Evolutionary conservation across 2,113 vertebrate genomes (phyloP).

Genomic region (Eleginops maclovinus): DNA sequence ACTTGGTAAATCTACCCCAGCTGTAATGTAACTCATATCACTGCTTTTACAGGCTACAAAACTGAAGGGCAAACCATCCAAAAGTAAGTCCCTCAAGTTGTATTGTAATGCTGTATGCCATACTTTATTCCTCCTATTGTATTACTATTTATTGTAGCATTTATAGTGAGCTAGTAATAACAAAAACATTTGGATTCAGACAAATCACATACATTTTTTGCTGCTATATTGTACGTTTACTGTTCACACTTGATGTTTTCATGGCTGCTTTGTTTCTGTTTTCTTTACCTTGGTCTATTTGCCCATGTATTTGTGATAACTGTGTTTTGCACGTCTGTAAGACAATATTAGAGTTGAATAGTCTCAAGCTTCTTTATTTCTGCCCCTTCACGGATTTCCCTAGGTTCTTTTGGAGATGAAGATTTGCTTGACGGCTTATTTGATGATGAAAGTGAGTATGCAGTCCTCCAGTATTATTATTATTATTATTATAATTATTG

Average conservation of each 20-base stretch:
- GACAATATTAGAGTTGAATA: background rate
- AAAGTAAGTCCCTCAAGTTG: slow-evolving; percentile 76
- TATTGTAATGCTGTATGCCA: background rate
- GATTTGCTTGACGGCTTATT: slow-evolving; percentile 85
- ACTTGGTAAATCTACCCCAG: background rate
- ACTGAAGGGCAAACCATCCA: slow-evolving; percentile 72
- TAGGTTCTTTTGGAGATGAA: slow-evolving; percentile 80
- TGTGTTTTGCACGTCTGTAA: no score
- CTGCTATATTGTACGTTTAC: no score
- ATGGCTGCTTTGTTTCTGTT: no score
- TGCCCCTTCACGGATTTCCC: slow-evolving; percentile 1
- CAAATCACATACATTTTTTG: background rate
- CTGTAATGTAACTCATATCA: slow-evolving; percentile 23
- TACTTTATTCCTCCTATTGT: no score
- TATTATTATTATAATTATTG: background rate
- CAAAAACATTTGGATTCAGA: background rate
- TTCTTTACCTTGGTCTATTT: no score
- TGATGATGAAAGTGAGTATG: slow-evolving; percentile 81
- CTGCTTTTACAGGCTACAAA: slow-evolving; percentile 78
- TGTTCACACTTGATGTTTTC: no score
- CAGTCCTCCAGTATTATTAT: background rate
- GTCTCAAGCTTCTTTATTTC: background rate
- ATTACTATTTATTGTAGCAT: background rate
- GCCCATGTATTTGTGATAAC: no score
- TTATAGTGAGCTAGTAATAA: background rate